These are phyloP conservation scores for Chaenogobius annularis DNA, from an alignment of 2,113 vertebrate species.

Conservation along the genomic window DNA sequence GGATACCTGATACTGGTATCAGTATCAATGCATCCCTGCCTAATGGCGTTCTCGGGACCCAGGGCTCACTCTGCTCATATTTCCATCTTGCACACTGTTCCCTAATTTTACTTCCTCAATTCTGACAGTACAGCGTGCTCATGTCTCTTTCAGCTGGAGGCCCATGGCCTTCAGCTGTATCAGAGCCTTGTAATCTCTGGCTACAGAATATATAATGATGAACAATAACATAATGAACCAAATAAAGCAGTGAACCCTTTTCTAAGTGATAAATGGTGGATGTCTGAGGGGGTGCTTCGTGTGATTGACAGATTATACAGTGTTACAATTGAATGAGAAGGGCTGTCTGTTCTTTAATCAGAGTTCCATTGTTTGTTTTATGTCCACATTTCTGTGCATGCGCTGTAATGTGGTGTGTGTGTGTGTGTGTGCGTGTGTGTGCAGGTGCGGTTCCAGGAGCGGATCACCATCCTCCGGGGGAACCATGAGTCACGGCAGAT, in stretches of 20 bases:
- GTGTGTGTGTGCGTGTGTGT: neutral
- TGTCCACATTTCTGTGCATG: neutral
- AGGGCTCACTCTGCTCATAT: too few relatives aligned
- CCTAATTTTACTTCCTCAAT: neutral
- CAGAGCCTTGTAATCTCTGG: too few relatives aligned
- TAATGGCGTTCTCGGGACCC: too few relatives aligned
- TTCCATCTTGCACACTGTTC: neutral
- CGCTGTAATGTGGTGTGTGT: neutral
- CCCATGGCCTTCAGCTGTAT: too few relatives aligned
- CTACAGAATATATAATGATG: too few relatives aligned
- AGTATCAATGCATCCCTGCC: too few relatives aligned
- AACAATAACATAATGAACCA: too few relatives aligned
- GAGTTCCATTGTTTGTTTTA: neutral
- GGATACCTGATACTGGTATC: too few relatives aligned
- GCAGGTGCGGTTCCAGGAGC: slow-evolving; percentile 74
- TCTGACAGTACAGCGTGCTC: neutral
- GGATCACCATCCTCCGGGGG: slow-evolving; percentile 76
- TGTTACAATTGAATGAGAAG: too few relatives aligned
- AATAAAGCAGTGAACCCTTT: too few relatives aligned
- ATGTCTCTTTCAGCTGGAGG: too few relatives aligned
- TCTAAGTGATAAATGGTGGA: neutral
- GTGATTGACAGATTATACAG: neutral
- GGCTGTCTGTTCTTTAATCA: too few relatives aligned
- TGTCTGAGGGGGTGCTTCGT: neutral
- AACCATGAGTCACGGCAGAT: slow-evolving; percentile 78